Percentiles rank a stretch among this genome's conserved stretches.
phyloP scores from a whole-genome alignment of 2,888 invertebrate genomes.

The Carpatolechia fugitivella region DNA sequence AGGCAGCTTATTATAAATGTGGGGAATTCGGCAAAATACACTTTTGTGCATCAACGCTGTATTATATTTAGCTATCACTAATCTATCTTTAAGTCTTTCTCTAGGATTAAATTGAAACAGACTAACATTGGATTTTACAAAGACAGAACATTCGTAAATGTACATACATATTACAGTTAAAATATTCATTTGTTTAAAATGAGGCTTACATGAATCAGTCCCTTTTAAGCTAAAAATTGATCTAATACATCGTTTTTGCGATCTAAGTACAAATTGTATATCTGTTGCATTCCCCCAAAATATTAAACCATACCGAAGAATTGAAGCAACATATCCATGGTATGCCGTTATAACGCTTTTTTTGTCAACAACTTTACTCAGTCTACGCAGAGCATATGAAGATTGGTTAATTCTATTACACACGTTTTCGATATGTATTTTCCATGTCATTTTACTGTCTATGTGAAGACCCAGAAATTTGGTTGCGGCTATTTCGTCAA shows the following conservation, averaged over 20 bases:
- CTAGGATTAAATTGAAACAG: too few relatives aligned
- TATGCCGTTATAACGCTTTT: not conserved
- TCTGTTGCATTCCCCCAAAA: slow-evolving; percentile 3
- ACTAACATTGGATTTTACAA: too few relatives aligned
- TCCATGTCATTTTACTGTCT: not conserved
- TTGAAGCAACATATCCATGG: slow-evolving; percentile 2
- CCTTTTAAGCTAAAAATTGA: not conserved
- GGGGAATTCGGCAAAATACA: too few relatives aligned
- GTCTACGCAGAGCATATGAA: not conserved
- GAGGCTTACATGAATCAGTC: not conserved
- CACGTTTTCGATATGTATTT: not conserved
- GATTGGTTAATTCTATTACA: not conserved
- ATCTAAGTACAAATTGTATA: not conserved
- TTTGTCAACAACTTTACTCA: not conserved
- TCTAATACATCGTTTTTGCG: slow-evolving; percentile 5
- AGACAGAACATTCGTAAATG: not conserved
- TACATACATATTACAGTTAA: not conserved
- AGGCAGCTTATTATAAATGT: too few relatives aligned
- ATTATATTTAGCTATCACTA: too few relatives aligned
- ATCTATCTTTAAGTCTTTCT: too few relatives aligned
- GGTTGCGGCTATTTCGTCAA: not conserved
- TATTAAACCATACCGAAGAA: not conserved
- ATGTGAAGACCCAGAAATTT: not conserved
- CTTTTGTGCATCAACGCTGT: too few relatives aligned
- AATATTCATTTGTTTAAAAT: not conserved